A percentile compares a stretch with the other conserved stretches of the same genome.
These are phyloP conservation scores for Chauna torquata DNA, from an alignment of 2,113 vertebrate genomes.

Conservation along the genomic window DNA sequence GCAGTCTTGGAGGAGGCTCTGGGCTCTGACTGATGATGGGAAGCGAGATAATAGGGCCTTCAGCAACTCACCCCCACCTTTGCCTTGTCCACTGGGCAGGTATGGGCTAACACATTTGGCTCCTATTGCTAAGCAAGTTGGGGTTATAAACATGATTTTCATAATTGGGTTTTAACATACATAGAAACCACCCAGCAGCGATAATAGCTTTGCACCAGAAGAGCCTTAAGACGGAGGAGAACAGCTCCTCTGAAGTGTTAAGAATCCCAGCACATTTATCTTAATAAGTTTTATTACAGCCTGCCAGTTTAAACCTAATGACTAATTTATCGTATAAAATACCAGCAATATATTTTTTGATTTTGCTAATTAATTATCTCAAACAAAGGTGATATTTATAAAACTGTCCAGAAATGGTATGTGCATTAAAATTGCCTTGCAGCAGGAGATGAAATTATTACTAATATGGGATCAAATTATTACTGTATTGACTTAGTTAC, in stretches of 20 bases:
- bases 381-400: constrained; percentile 84
- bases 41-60: background rate
- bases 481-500: constrained; percentile 83
- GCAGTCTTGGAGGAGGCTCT: background rate
- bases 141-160: constrained; percentile 46
- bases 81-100: background rate
- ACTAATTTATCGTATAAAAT: constrained; percentile 82
- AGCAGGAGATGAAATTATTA: constrained; percentile 81
- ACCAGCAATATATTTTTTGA: constrained; percentile 79
- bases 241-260: constrained; percentile 69
- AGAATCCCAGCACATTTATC: constrained; percentile 75
- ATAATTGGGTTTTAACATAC: constrained; percentile 52
- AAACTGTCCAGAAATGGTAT: constrained; percentile 77
- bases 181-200: background rate
- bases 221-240: constrained; percentile 59
- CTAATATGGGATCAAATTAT: constrained; percentile 82
- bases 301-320: constrained; percentile 82
- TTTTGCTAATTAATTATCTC: constrained; percentile 84
- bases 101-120: background rate
- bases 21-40: background rate
- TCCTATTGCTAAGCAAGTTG: background rate
- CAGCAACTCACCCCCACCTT: background rate
- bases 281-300: constrained; percentile 81
- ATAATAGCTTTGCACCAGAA: constrained; percentile 43
- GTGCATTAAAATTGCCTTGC: constrained; percentile 74